Conservation (phyloP, 2,888 invertebrate species). For the Zygothrica quintamaculata region DNA sequence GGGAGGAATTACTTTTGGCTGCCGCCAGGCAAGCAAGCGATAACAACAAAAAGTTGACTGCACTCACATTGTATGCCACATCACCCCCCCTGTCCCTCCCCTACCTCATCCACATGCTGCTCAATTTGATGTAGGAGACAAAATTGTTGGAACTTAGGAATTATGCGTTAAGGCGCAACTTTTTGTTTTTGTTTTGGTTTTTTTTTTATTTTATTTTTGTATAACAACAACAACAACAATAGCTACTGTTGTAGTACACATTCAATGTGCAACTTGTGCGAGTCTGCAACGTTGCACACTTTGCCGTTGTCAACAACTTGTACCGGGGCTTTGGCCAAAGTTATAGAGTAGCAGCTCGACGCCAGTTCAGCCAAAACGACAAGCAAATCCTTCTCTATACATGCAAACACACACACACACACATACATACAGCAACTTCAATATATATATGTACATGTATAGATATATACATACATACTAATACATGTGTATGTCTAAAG, state of each 20-base stretch:
- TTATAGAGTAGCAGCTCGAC: slow-evolving; percentile 30
- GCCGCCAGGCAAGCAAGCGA: slow-evolving; percentile 55
- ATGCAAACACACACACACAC: background rate
- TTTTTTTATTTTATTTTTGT: too few species aligned
- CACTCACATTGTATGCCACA: slow-evolving; percentile 36
- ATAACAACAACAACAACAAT: slow-evolving; percentile 15
- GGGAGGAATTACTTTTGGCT: slow-evolving; percentile 51
- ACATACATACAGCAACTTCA: too few species aligned
- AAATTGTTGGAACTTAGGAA: slow-evolving; percentile 47
- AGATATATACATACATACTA: background rate
- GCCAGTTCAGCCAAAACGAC: slow-evolving; percentile 25
- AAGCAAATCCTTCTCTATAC: slow-evolving; percentile 49
- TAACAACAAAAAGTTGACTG: slow-evolving; percentile 71
- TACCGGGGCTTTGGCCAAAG: slow-evolving; percentile 28
- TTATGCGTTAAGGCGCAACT: slow-evolving; percentile 66
- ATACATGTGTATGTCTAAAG: slow-evolving; percentile 17
- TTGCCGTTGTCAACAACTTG: slow-evolving; percentile 59
- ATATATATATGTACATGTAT: background rate
- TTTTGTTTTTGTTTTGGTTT: too few species aligned
- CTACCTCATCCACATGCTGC: background rate
- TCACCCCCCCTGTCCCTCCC: too few species aligned
- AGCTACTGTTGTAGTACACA: slow-evolving; percentile 9
- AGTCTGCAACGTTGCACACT: slow-evolving; percentile 31
- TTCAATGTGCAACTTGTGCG: slow-evolving; percentile 23
- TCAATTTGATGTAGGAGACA: background rate